A percentile compares a stretch with the other conserved stretches of the same genome.
Evolutionary conservation across 2,797 vertebrate species (phyloP).

Genomic region (Eulemur coronatus): DNA sequence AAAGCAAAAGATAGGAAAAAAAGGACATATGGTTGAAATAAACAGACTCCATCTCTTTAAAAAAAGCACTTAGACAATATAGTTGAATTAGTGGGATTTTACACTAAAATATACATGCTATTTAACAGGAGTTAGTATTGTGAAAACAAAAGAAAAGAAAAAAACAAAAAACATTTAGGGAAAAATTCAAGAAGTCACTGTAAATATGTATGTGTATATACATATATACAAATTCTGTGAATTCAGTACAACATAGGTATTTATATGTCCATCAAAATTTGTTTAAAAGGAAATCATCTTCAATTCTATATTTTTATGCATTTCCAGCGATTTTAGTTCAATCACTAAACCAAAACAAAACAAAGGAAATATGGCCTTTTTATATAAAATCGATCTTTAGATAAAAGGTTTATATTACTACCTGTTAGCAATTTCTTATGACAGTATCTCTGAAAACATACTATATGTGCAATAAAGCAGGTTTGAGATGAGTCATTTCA

Average conservation of each 20-base stretch:
- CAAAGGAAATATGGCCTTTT: background rate
- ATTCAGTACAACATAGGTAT: background rate
- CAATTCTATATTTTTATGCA: background rate
- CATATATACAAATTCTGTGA: background rate
- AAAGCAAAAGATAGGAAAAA: background rate
- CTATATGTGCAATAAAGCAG: background rate
- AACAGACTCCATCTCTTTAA: too few relatives aligned
- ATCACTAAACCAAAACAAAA: background rate
- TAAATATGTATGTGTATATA: background rate
- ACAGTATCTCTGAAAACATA: background rate
- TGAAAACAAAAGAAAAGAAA: background rate
- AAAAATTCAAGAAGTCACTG: background rate
- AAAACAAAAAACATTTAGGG: background rate
- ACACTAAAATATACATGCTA: background rate
- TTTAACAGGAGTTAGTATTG: background rate
- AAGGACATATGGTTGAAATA: background rate
- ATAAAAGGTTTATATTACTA: background rate
- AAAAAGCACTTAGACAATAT: background rate
- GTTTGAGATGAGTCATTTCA: background rate
- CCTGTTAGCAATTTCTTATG: background rate
- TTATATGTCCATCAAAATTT: background rate
- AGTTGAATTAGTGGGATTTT: background rate
- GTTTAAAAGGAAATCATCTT: background rate
- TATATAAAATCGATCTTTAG: background rate
- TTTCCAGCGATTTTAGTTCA: background rate